Conservation (phyloP, 1,140 invertebrate genomes). For the Pomacea maculata region DNA sequence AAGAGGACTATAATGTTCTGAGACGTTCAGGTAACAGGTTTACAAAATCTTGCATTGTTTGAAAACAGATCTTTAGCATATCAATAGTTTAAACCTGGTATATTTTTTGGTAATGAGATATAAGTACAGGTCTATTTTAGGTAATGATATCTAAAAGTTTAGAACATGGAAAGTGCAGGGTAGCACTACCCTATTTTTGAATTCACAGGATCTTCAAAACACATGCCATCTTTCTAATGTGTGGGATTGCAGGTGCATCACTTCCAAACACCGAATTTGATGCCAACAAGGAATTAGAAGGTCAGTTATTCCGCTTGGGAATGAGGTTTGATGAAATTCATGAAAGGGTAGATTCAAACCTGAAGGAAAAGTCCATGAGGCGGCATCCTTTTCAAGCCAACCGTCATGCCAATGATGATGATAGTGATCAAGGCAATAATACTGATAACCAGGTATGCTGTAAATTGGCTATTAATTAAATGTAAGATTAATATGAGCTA, state of each 20-base stretch:
- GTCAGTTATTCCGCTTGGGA: constrained; percentile 58
- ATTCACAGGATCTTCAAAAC: too few relatives aligned
- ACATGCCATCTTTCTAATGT: too few relatives aligned
- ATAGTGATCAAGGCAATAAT: not conserved
- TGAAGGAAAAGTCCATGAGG: constrained; percentile 43
- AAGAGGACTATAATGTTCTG: constrained; percentile 58
- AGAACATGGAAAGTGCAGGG: too few relatives aligned
- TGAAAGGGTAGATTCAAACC: constrained; percentile 54
- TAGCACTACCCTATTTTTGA: too few relatives aligned
- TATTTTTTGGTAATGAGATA: too few relatives aligned
- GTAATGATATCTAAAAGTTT: too few relatives aligned
- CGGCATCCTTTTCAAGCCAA: constrained; percentile 56
- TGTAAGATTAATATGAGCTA: too few relatives aligned
- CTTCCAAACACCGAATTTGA: constrained; percentile 51
- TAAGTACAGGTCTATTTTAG: too few relatives aligned
- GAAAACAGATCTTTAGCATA: too few relatives aligned
- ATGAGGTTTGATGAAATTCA: constrained; percentile 63
- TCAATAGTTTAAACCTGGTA: too few relatives aligned
- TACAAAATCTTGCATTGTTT: not conserved
- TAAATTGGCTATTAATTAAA: too few relatives aligned
- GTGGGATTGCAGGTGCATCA: constrained; percentile 16
- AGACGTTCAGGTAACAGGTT: constrained; percentile 40
- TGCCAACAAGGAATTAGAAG: constrained; percentile 56
- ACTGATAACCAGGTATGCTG: too few relatives aligned
- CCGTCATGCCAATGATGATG: constrained; percentile 21